Evolutionary conservation across 1,140 invertebrate species (phyloP), one percentile per base, ranked within the genome.

Genomic region (Conus ventricosus): DNA sequence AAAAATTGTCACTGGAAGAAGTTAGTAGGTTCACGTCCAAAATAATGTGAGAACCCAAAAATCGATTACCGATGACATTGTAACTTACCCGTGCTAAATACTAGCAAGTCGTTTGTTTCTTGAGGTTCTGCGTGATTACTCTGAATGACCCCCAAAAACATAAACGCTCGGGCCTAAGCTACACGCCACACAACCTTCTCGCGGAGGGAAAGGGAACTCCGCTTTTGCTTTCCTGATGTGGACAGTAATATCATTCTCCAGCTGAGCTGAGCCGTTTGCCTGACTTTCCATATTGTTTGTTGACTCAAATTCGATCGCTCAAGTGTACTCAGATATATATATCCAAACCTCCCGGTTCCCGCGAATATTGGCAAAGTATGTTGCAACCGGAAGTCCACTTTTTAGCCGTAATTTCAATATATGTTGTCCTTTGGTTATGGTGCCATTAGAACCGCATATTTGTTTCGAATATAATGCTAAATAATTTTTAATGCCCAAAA

Each of bases 111-210:
- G 89, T 94, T 94, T 3, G 92, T 91, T 90, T 94, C 93, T 63
- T 88, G 84, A 15, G 92, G 88, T 85, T 93, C 93, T 39, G 91
- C 91, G n/a, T 88, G 87, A 11, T 90, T 80, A 20, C 63, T 57
- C 20, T 92, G 92, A 25, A 92, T 88, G 6, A 95, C 94, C 94
- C 20, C 94, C 94, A 93, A 94, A 95, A 6, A 94, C 82, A 81
- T 92, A 95, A 15, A 95, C 78, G 71, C 89, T 92, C 81, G 89
- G 89, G 5, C 89, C 90, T 25, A 91, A 55, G 20, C 88, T 83
- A 91, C 94, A 95, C n/a, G 90, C 89, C 85, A 93, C 92, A 87
- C 95, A 94, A 5, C 94, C 93, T 78, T 95, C 94, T 71, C 94
- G 82, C 5, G 91, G 84, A 55, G 91, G 83, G 80, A 92, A 92